These are phyloP conservation scores for Poeciliopsis prolifica DNA, from an alignment of 2,113 vertebrate genomes.

Conservation along the genomic window DNA sequence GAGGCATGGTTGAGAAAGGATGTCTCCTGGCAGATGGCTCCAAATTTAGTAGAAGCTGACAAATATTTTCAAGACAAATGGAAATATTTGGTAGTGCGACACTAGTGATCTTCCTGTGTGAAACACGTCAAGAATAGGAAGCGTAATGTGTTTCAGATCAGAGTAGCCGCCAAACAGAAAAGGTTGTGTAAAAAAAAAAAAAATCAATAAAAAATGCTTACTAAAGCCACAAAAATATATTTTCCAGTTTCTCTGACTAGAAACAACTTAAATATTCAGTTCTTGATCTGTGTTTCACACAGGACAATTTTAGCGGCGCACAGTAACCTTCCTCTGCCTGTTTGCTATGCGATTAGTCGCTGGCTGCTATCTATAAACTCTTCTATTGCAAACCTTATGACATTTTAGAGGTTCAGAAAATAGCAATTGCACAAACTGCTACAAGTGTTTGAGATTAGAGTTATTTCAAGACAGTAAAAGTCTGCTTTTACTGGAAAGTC, in stretches of 20 bases:
- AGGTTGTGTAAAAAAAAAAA: background rate
- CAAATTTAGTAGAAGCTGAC: no score
- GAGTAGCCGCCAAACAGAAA: background rate
- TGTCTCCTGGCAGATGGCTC: no score
- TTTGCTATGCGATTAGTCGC: background rate
- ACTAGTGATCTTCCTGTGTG: background rate
- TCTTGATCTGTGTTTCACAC: background rate
- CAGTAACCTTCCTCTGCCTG: background rate
- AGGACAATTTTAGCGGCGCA: background rate
- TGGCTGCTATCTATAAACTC: background rate
- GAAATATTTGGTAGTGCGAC: background rate
- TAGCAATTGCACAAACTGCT: background rate
- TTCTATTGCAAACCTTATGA: background rate
- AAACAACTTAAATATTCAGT: background rate
- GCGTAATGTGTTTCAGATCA: background rate
- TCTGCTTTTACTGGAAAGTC: no score
- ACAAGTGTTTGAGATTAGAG: no score
- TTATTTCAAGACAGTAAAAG: no score
- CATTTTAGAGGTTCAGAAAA: background rate
- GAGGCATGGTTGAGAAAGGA: no score
- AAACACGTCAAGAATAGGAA: background rate
- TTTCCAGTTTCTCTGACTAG: background rate
- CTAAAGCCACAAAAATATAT: background rate
- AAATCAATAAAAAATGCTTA: background rate
- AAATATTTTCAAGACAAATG: background rate